Conservation (phyloP, 2,888 invertebrate species). For the Rhogogaster chlorosoma region DNA sequence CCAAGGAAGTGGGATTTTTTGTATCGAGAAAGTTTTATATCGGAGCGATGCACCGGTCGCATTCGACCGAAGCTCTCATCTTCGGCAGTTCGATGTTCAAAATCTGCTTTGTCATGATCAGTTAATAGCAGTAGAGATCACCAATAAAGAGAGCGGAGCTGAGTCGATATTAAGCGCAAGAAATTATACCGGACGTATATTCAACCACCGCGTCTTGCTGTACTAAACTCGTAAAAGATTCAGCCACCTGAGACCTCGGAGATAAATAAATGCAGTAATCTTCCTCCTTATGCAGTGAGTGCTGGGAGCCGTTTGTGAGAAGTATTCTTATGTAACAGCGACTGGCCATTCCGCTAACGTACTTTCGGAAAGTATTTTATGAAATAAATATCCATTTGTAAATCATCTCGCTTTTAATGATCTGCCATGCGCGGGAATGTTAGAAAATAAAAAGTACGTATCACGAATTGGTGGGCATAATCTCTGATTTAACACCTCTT, state of each 20-base stretch:
- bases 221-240: slow-evolving; percentile 18
- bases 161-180: neutral
- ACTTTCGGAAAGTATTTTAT: neutral
- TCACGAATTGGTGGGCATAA: neutral
- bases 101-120: neutral
- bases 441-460: neutral
- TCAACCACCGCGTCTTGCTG: neutral
- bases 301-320: neutral
- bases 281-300: neutral
- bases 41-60: slow-evolving; percentile 7
- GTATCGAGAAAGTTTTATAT: slow-evolving; percentile 3
- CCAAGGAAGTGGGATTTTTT: neutral
- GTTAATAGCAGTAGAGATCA: neutral
- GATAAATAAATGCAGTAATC: slow-evolving; percentile 14
- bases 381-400: neutral
- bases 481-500: neutral
- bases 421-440: neutral
- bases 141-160: neutral
- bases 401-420: neutral
- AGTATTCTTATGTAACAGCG: slow-evolving; percentile 20
- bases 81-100: neutral
- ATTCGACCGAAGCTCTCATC: neutral
- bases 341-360: slow-evolving; percentile 10
- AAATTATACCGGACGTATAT: slow-evolving; percentile 20
- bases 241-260: neutral